These are phyloP conservation scores for Idaea dimidiata DNA, from an alignment of 2,888 invertebrate species.

Conservation along the genomic window DNA sequence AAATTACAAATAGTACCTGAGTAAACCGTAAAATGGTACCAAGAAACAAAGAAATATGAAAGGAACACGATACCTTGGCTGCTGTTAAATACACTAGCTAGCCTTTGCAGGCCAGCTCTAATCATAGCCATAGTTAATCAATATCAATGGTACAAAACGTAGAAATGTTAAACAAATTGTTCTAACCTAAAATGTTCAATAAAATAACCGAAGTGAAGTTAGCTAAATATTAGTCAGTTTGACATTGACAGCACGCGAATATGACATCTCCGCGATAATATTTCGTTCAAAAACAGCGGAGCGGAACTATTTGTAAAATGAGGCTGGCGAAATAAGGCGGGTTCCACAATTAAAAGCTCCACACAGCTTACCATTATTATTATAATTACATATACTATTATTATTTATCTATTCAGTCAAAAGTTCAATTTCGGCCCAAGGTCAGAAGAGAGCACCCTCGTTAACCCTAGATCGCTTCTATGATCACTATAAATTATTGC, in stretches of 20 bases:
- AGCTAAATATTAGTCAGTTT: background rate
- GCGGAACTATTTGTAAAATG: background rate
- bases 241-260: background rate
- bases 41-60: background rate
- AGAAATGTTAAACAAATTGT: background rate
- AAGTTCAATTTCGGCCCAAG: too few relatives aligned
- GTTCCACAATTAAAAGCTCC: too few relatives aligned
- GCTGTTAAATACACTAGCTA: slow-evolving; percentile 48
- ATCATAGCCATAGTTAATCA: slow-evolving; percentile 49
- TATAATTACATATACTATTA: too few relatives aligned
- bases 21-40: background rate
- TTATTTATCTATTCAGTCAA: too few relatives aligned
- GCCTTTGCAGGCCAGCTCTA: slow-evolving; percentile 58
- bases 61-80: slow-evolving; percentile 46
- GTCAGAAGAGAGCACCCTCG: too few relatives aligned
- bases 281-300: background rate
- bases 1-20: slow-evolving; percentile 15
- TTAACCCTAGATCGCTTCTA: too few relatives aligned
- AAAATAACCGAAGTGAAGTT: background rate
- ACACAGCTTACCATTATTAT: too few relatives aligned
- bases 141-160: background rate
- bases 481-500: too few relatives aligned
- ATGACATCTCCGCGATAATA: background rate
- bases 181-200: background rate
- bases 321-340: too few relatives aligned